Base-by-base conservation (phyloP, 2,888 invertebrate species). In the Zhengitettix transpicula region DNA sequence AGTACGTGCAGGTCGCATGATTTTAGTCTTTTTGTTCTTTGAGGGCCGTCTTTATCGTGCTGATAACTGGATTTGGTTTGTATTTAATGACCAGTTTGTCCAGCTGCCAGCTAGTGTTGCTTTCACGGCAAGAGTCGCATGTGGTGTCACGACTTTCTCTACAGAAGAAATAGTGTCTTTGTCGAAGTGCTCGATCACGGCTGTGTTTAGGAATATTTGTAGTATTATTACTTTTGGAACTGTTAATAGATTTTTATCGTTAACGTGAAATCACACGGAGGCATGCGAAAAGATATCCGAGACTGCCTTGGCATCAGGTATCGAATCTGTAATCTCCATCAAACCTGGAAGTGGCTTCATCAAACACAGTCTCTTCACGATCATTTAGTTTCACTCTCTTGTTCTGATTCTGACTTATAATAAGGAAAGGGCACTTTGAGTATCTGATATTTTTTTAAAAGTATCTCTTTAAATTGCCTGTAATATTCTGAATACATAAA, bases 341-440 rank as follows among this genome's bases (percentile, higher is more conserved):
- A 90, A 77, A 92, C 91, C 73, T 91, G 89, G 87, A 91, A 91
- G 90, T 92, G 91, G 91, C 78, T 92, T 74, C 91, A 92, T 74
- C 90, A 90, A 75, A 92, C 91, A 66, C 86, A 88, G 70, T 85
- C 85, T 69, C 81, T 91, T 63, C 91, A 92, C 81, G 88, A 90
- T 70, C 89, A 89, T 71, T 79, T 92, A 70, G 87, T 90, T 75
- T 83, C 87, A 68, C 81, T 89, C 69, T 85, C 85, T 65, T 79
- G 87, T 67, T 84, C 85, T 70, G 47, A 47, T n/a, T 47, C 47
- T n/a, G 47, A 47, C 47, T 3, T 47, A 47, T 8, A 47, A 47
- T n/a, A 47, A 47, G 12, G n/a, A n/a, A 47, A 47, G 14, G n/a
- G 2, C n/a, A n/a, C 12, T 12, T 2, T 47, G 1, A 8, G 5